Percentiles rank a stretch among this genome's conserved stretches.
These are phyloP conservation scores for Triplophysa yarkandensis DNA, from an alignment of 2,797 vertebrate genomes.

Conservation along the genomic window DNA sequence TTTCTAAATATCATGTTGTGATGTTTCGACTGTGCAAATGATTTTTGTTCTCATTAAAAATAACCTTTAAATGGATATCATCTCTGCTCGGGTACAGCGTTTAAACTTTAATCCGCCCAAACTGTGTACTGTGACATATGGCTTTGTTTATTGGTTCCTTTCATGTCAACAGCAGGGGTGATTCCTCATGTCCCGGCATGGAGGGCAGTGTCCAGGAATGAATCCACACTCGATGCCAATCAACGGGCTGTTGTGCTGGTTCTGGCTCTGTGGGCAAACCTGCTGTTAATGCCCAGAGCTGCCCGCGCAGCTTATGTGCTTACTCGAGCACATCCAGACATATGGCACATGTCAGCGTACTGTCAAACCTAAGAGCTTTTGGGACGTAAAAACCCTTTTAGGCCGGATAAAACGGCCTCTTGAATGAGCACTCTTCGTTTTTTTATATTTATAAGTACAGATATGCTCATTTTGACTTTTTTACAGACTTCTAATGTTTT, in stretches of 20 bases:
- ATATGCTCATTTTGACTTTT: constrained; percentile 18
- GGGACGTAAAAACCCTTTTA: constrained; percentile 5
- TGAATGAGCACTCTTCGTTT: constrained; percentile 12
- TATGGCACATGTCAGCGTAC: constrained; percentile 34
- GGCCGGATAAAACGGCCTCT: not conserved
- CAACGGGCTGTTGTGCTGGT: constrained; percentile 29
- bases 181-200: constrained; percentile 8
- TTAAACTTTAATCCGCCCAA: constrained; percentile 27
- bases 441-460: not conserved
- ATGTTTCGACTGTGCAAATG: not conserved
- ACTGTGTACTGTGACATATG: constrained; percentile 56
- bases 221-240: constrained; percentile 16
- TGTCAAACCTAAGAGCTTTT: constrained; percentile 15
- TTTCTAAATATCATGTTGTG: not conserved
- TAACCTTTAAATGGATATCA: not conserved
- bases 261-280: constrained; percentile 20
- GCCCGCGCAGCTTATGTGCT: constrained; percentile 24
- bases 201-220: constrained; percentile 15
- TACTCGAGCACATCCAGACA: constrained; percentile 39
- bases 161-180: constrained; percentile 63
- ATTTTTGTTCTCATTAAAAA: not conserved
- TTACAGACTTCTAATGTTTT: constrained; percentile 25
- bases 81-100: not conserved
- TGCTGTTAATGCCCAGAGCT: constrained; percentile 29
- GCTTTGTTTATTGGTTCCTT: constrained; percentile 66